Base-by-base conservation (phyloP, 2,113 vertebrate genomes). In the Eolophus roseicapilla region DNA sequence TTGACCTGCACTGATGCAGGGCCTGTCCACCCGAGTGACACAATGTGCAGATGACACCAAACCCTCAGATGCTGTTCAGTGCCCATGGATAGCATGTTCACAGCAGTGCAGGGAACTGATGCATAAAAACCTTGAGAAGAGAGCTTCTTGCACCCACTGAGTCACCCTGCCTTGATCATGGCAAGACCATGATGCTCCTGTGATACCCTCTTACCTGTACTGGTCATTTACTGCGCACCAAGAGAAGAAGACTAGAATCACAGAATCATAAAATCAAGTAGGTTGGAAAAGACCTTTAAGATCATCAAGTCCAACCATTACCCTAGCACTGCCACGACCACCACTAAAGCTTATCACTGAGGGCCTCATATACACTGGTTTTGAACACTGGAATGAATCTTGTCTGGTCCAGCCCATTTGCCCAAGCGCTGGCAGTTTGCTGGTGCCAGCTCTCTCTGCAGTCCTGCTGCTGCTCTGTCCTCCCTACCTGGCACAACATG, bases 371-470 rank as follows among this genome's bases (percentile, higher is more conserved):
- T 24, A 35, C 57, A 24, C 57, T 1, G 9, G 10, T 59, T 59
- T 5, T 35, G 57, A 35, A 3, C 21, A 24, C 57, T 59, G 21
- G 13, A 59, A 59, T 23, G 57, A 35, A 59, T 7, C 21, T 35
- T 10, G 21, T 35, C 33, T n/a, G 21, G 43, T 10, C 23, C 64
- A 47, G 59, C 18, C 23, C 4, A 4, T 59, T 13, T 24, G 39
- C 31, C 29, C 35, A 27, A 52, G 39, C 0, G 1, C 19, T 3
- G 4, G 24, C 11, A 5, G 5, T 31, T 68, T 43, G 68, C 2
- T 8, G 53, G 43, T 47, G 55, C 43, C 69, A 10, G 41, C 2
- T 14, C 44, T 31, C 29, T n/a, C 52, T 37, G 73, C 29, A 28
- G 59, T 10, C 25, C 27, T 0, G 0, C 49, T 19, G 31, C 55